phyloP scores from a whole-genome alignment of 2,888 invertebrate species.

The Cosmorhoe ocellata region DNA sequence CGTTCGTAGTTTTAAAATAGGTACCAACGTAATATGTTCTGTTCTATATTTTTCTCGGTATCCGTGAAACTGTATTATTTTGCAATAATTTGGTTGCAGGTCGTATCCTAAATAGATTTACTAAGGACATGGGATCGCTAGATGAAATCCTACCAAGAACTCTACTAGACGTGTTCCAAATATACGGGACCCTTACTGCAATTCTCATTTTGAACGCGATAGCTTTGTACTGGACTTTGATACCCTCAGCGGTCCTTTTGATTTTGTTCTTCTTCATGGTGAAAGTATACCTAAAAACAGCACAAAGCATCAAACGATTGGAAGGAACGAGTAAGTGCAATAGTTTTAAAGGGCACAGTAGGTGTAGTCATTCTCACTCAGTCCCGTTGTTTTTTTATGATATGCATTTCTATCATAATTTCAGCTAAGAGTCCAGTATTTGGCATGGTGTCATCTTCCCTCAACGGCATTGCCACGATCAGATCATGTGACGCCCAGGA shows the following conservation, averaged over 20 bases:
- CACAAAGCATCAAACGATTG: conserved; percentile 85
- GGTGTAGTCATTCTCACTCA: too few relatives aligned
- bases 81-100: conserved; percentile 60
- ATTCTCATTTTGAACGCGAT: conserved; percentile 84
- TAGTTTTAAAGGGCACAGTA: neutral
- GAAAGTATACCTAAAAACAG: conserved; percentile 85
- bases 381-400: too few relatives aligned
- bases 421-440: conserved; percentile 91
- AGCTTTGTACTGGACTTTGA: conserved; percentile 82
- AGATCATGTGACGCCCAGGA: conserved; percentile 86
- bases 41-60: too few relatives aligned
- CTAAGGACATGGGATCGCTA: conserved; percentile 92
- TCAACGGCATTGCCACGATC: conserved; percentile 89
- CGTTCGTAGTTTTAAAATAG: too few relatives aligned
- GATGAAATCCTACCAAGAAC: conserved; percentile 89
- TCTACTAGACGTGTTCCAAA: conserved; percentile 85
- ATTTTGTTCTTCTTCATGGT: conserved; percentile 83
- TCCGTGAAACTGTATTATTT: neutral
- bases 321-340: conserved; percentile 83
- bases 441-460: conserved; percentile 88
- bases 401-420: conserved; percentile 20
- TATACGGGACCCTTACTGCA: conserved; percentile 73
- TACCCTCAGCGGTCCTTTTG: conserved; percentile 82
- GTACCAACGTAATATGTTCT: too few relatives aligned
- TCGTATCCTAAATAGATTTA: conserved; percentile 89